phyloP scores from a whole-genome alignment of 2,888 invertebrate species.

The Tillus elongatus region DNA sequence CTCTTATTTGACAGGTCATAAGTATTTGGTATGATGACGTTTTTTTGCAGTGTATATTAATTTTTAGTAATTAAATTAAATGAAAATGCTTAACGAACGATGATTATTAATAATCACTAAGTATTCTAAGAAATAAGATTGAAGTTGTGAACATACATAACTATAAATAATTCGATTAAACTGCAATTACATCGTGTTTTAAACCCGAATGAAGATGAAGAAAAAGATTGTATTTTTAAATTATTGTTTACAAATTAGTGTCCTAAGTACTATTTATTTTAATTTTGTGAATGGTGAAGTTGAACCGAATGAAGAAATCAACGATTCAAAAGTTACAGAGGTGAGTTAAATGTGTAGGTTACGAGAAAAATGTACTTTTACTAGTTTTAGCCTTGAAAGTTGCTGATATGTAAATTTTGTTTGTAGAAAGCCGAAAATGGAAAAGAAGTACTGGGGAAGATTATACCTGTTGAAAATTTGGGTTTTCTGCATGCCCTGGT shows the following conservation, averaged over 20 bases:
- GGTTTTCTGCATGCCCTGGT: conserved; percentile 91
- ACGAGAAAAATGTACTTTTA: conserved; percentile 7
- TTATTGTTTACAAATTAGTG: conserved; percentile 12
- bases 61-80: no score
- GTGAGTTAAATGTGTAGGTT: conserved; percentile 22
- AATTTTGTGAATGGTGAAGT: conserved; percentile 22
- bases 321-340: conserved; percentile 20
- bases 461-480: conserved; percentile 42
- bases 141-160: no score
- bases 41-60: no score
- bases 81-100: no score
- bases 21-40: no score
- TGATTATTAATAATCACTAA: no score
- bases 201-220: no score
- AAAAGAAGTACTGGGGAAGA: conserved; percentile 14
- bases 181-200: no score
- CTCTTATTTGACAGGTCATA: no score
- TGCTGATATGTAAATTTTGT: conserved; percentile 8
- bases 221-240: conserved; percentile 10
- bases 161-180: no score
- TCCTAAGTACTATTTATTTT: conserved; percentile 12
- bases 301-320: conserved; percentile 26
- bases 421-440: conserved; percentile 18
- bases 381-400: conserved; percentile 10
- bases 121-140: no score